Base-by-base conservation (phyloP, 2,113 vertebrate species). In the Parus major region DNA sequence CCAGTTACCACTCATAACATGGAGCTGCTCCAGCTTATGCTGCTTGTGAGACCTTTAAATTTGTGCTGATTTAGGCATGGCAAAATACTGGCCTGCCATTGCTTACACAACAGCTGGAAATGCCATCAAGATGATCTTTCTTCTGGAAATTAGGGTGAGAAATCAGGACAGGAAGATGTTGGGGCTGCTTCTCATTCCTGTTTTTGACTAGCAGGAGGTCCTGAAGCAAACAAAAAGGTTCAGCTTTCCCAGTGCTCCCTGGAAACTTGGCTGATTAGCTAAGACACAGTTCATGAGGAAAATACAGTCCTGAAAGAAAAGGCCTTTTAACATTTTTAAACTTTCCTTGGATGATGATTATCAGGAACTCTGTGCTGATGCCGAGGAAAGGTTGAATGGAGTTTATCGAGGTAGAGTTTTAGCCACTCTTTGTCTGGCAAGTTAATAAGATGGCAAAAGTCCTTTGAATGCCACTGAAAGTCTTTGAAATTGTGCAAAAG, bases 401-500 rank as follows among this genome's bases (percentile, higher is more conserved):
- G 11, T 83, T 85, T 85, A 44, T 83, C 0, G 1, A 84, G 66
- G 60, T 49, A 56, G 52, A 68, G 39, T 47, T 1, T 0, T 27
- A 61, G 71, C 61, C 31, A 65, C 56, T 50, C 49, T 78, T 91
- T 64, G 49, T 89, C 65, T 25, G 18, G 49, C 50, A 78, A 85
- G 28, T 82, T 94, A 90, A 57, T 88, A 70, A 84, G 57, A 15
- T 11, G 65, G 69, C 85, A 66, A 42, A 76, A 93, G 79, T 94
- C 50, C 52, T 86, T 73, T 79, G 61, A 93, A 77, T 88, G 55
- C 35, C 56, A 50, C 28, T 44, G 56, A 39, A 49, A 83, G 82
- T 60, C 82, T 94, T 92, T 95, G 92, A 96, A 94, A 91, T 52
- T 35, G 76, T 88, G 76, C 88, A 82, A 24, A 94, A 97, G 55